Percentiles rank a stretch among this genome's conserved stretches.
These are phyloP conservation scores for Spinus olivaceus DNA, from an alignment of 2,797 vertebrate genomes.

Conservation along the genomic window DNA sequence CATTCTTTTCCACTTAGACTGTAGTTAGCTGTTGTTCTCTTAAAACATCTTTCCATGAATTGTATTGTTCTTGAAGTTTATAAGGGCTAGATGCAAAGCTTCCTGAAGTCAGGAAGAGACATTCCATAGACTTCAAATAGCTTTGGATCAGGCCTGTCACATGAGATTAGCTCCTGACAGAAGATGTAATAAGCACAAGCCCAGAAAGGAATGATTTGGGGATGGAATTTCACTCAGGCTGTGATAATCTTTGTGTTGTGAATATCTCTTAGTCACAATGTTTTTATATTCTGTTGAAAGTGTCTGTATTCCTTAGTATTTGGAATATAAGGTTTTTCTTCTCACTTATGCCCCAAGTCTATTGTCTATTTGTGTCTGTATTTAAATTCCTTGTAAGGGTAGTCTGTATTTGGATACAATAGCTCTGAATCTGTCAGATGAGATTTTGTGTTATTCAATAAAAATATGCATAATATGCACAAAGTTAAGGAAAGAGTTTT, in stretches of 20 bases:
- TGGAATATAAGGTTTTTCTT: not conserved
- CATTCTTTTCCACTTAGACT: not conserved
- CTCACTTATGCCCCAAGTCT: not conserved
- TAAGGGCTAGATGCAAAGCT: conserved; percentile 28
- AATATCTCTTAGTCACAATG: not conserved
- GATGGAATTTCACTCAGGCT: conserved; percentile 29
- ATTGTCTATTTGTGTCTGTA: not conserved
- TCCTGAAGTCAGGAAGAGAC: conserved; percentile 43
- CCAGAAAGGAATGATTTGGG: not conserved
- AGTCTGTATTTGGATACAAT: not conserved
- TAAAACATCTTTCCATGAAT: conserved; percentile 4
- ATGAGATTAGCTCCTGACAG: conserved; percentile 52
- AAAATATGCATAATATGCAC: not conserved
- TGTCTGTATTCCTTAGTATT: not conserved
- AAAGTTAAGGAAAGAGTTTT: not conserved
- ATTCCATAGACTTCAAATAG: conserved; percentile 47
- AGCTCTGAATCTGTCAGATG: not conserved
- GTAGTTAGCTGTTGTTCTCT: not conserved
- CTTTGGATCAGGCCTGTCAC: conserved; percentile 53
- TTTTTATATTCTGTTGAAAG: not conserved
- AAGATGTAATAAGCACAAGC: conserved; percentile 31
- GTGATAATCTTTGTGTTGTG: not conserved
- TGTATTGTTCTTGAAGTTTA: conserved; percentile 23
- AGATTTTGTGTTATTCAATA: not conserved
- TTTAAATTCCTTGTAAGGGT: not conserved